Base-by-base conservation (phyloP, 37 sponge, comb jelly and placozoan species). In the Petrosia ficiformis region DNA sequence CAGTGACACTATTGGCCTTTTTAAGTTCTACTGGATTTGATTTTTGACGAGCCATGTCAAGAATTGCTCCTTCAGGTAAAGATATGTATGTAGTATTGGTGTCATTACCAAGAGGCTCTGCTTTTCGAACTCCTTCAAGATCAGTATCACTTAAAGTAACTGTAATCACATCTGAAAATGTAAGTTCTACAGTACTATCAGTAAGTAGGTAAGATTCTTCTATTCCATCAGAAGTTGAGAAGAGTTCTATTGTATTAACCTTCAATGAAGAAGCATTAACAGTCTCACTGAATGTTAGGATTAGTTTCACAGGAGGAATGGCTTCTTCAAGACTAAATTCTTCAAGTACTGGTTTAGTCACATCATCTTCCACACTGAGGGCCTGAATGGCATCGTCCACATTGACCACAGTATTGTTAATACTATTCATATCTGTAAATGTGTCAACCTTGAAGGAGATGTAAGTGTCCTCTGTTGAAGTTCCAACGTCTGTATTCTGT, bases 211-310 rank as follows among this genome's bases (percentile, higher is more conserved):
- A 74, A 4, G 33, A 44, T 8, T 72, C 76, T 22, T 24, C 26
- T 8, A 39, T 33, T 65, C 65, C 73, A 66, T 71, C 61, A 0
- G 39, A 21, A 40, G 35, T 57, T 1, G 70, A 68, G 31, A 72
- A 73, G 14, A 93, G 73, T 28, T 83, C 82, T 11, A 89, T 81
- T 0, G 48, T 58, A 26, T 44, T 58, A 1, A 82, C 54, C 1
- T 30, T 38, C 16, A 93, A 36, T 26, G 90, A 82, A 3, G 73
- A 66, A n/a, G 73, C 80, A 82, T 83, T 89, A 14, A 93, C 87
- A 56, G 94, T 93, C 58, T 93, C 94, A 68, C 87, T 83, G 73
- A 93, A 93, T 28, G 67, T 64, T 4, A 91, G 72, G 33, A 79
- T 48, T 3, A 91, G 76, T 14, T 71, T 39, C 1, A 91, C 83